Base-by-base conservation (phyloP, 2,888 invertebrate genomes). In the Helobdella robusta region DNA sequence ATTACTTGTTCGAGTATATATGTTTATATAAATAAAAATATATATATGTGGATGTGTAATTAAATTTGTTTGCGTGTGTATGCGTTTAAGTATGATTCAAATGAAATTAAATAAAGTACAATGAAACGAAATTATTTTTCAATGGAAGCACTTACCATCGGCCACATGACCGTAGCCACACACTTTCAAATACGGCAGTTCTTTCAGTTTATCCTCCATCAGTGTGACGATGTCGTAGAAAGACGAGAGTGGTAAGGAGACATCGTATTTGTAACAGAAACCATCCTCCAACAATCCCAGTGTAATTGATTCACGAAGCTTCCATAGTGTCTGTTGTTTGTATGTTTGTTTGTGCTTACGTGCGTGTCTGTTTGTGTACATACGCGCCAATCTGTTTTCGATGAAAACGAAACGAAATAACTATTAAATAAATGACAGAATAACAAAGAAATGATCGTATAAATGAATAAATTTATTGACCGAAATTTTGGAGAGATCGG, bases 161-260 rank as follows among this genome's bases (percentile, higher is more conserved):
- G 95, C 97, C 68, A 98, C 82, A 81, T 98, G 98, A 1, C 98
- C 97, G 77, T 91, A 98, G 15, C 93, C 95, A 85, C 70, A 91
- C 85, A 70, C 85, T 81, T 62, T 64, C 5, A 85, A 84, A n/a
- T n/a, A n/a, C 5, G 66, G 70, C 18, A 30, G 40, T 2, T 44
- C 67, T 6, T n/a, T 44, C 46, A 70, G 52, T 28, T 67, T 54
- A 5, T 54, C 23, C 34, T 68, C 65, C 54, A 78, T 71, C 35
- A 84, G 84, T 23, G 86, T 85, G 3, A 94, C 89, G 50, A 94
- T 82, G 23, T 86, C 84, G 78, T 97, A 97, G 80, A 91, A 95
- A 65, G 86, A 80, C 8, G 84, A 80, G 46, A 89, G 80, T 0
- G 95, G 95, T 66, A 97, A 78, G 0, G 95, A 94, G 3, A 98